phyloP scores from a whole-genome alignment of 2,113 vertebrate species.

The Chaenocephalus aceratus region DNA sequence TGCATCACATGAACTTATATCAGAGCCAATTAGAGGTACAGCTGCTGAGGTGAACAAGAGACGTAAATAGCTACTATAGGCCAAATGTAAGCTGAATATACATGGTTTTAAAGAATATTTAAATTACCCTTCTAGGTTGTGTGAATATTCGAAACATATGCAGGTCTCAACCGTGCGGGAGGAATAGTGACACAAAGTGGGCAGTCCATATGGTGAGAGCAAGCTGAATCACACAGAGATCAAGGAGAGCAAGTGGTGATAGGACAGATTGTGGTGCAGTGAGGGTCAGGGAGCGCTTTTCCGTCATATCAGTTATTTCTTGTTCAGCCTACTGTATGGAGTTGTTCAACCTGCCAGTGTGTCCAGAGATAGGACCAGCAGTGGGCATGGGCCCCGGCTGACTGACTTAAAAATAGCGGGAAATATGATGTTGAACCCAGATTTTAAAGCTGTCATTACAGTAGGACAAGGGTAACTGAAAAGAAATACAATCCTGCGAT shows the following conservation, averaged over 20 bases:
- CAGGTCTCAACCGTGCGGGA: neutral
- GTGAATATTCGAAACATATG: neutral
- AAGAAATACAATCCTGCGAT: neutral
- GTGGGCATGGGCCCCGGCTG: neutral
- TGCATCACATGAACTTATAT: constrained; percentile 48
- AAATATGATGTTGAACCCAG: constrained; percentile 14
- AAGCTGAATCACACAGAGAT: constrained; percentile 57
- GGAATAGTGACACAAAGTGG: constrained; percentile 27
- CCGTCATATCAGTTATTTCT: constrained; percentile 25
- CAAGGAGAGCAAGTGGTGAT: constrained; percentile 52
- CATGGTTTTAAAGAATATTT: neutral
- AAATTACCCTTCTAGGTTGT: constrained; percentile 1
- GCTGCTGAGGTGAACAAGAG: constrained; percentile 22
- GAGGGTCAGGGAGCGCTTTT: constrained; percentile 42
- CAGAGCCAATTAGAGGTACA: constrained; percentile 51
- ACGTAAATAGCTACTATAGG: neutral
- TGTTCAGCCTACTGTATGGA: neutral
- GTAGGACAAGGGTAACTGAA: neutral
- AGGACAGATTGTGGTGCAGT: constrained; percentile 61
- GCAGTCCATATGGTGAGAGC: constrained; percentile 59
- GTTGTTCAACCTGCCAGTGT: constrained; percentile 15
- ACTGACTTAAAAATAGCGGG: neutral
- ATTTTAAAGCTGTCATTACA: constrained; percentile 2
- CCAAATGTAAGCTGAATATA: neutral
- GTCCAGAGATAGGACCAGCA: constrained; percentile 20